phyloP scores from a whole-genome alignment of 2,797 vertebrate species.

The Balearica regulorum region DNA sequence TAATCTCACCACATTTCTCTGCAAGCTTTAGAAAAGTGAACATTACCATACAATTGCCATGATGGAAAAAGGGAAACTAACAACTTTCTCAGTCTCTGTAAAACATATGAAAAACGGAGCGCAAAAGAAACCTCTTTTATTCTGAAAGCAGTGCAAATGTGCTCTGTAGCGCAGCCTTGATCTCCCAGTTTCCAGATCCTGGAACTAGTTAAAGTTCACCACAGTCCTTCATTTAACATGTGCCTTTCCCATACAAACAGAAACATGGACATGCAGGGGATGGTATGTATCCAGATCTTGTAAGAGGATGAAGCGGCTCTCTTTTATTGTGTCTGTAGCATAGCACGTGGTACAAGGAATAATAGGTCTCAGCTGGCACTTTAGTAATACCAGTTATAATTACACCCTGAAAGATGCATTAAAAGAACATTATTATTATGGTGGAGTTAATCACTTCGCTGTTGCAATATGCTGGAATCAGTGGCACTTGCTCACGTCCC shows the following conservation, averaged over 20 bases:
- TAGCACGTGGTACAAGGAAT: neutral
- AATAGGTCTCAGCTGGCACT: conserved; percentile 36
- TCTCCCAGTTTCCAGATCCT: neutral
- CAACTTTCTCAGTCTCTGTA: neutral
- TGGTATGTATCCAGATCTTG: neutral
- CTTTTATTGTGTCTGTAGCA: neutral
- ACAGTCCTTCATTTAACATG: neutral
- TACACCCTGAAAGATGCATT: conserved; percentile 18
- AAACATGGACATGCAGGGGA: neutral
- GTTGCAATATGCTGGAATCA: neutral
- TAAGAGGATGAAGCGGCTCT: neutral
- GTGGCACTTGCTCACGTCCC: neutral
- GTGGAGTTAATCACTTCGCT: conserved; percentile 9
- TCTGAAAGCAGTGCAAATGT: neutral
- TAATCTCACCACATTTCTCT: neutral
- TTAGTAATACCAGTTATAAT: conserved; percentile 36
- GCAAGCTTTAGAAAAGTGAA: neutral
- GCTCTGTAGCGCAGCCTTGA: neutral
- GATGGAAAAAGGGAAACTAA: neutral
- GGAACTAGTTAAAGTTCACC: neutral
- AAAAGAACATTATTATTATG: conserved; percentile 25
- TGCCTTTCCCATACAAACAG: neutral
- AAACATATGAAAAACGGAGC: neutral
- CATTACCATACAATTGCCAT: neutral
- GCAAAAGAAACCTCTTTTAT: neutral